Evolutionary conservation across 2,888 invertebrate genomes (phyloP), one percentile per base, ranked within the genome.

Genomic region (Ferdinandea cuprea): DNA sequence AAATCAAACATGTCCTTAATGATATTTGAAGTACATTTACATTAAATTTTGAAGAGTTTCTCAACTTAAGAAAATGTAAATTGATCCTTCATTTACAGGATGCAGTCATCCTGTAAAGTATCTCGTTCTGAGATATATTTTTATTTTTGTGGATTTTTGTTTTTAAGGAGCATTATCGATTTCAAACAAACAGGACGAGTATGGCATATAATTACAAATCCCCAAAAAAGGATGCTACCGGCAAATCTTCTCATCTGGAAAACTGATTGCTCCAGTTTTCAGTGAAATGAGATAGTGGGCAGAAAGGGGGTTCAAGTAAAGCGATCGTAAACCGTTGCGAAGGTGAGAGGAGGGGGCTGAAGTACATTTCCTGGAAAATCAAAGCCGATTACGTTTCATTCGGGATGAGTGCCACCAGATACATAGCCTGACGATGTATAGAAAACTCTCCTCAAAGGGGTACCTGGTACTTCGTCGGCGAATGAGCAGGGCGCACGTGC

Each of bases 1-100:
- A 83, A 83, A 83, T 83, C 78, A 78, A 83, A 83, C 78, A 83
- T 83, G 83, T 78, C 56, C 83, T 63, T 78, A 83, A 72, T 83
- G 35, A 44, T 69, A 58, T 76, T 80, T 69, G 69, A 42, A 50
- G 63, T 69, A 46, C 5, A 3, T 21, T n/a, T 17, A 44, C 50
- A 19, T 32, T 25, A 2, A 30, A 56, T 48, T 21, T 40, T 32
- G n/a, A 19, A 8, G 30, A 30, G 35, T 32, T 6, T 54, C 35
- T 8, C 30, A 9, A 32, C 6, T 9, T 17, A 30, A 3, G 5
- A 17, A 11, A 19, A 7, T 11, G 46, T 21, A 15, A 28, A 35
- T 42, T 17, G 30, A 74, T 66, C 48, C 28, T 32, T 77, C 61
- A 66, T 74, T 80, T 52, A 52, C 42, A 54, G 46, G n/a, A 73